phyloP scores from a whole-genome alignment of 2,113 vertebrate genomes.

The Ploceus nigricollis region DNA sequence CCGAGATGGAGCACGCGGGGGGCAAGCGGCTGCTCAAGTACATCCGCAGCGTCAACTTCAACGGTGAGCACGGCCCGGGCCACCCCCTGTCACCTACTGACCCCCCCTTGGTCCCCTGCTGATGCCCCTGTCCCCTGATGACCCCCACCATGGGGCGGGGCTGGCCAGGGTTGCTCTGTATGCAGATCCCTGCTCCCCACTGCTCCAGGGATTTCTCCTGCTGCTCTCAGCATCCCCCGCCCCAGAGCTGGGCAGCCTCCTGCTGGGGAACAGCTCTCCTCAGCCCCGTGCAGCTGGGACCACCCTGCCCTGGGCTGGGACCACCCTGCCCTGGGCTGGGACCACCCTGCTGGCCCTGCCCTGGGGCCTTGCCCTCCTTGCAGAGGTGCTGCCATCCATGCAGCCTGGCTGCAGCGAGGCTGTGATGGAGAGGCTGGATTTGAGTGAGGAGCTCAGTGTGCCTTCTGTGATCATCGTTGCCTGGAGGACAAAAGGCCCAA shows the following conservation, averaged over 20 bases:
- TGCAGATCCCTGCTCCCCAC: not conserved
- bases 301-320: too few relatives aligned
- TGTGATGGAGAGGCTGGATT: not conserved
- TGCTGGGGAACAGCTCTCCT: not conserved
- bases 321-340: not conserved
- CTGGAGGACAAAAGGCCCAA: not conserved
- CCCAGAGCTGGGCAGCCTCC: not conserved
- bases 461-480: not conserved
- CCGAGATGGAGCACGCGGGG: conserved; percentile 88
- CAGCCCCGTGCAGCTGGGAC: not conserved
- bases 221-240: not conserved
- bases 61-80: conserved; percentile 61
- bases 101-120: not conserved
- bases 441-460: not conserved
- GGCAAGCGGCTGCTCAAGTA: conserved; percentile 91
- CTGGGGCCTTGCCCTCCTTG: not conserved
- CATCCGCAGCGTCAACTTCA: conserved; percentile 90
- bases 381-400: not conserved
- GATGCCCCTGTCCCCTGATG: too few relatives aligned
- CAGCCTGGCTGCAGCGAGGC: not conserved
- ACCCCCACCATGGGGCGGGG: accelerated
- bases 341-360: not conserved
- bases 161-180: not conserved
- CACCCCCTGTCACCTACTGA: not conserved
- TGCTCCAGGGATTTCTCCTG: not conserved